A percentile compares a stretch with the other conserved stretches of the same genome.
phyloP scores from a whole-genome alignment of 2,888 invertebrate genomes.

The Orchesellides sinensis region DNA sequence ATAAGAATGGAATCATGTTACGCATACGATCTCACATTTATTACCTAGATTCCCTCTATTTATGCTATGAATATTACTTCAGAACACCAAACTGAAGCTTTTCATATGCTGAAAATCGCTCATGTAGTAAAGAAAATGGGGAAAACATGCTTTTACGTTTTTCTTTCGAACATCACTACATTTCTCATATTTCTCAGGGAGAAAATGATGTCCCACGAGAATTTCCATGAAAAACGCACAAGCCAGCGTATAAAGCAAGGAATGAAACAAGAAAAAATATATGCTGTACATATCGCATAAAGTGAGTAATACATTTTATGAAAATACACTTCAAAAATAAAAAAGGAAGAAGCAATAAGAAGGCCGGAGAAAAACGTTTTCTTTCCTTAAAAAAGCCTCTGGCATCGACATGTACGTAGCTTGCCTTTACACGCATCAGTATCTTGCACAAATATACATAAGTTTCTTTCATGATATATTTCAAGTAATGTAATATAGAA shows the following conservation, averaged over 20 bases:
- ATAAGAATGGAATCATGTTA: too few relatives aligned
- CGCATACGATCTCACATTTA: too few relatives aligned
- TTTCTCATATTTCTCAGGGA: constrained; percentile 34
- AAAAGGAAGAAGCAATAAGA: constrained; percentile 8
- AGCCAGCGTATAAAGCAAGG: neutral
- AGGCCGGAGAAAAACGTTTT: neutral
- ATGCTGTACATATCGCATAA: neutral
- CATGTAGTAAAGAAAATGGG: constrained; percentile 46
- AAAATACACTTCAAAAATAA: constrained; percentile 1
- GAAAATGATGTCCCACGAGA: constrained; percentile 40
- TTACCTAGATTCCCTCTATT: too few relatives aligned
- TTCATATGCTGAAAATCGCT: too few relatives aligned
- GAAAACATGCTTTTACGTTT: constrained; percentile 35
- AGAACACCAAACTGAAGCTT: too few relatives aligned
- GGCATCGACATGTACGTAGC: neutral
- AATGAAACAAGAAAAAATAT: neutral
- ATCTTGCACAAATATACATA: too few relatives aligned
- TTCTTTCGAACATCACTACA: constrained; percentile 33
- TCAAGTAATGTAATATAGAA: neutral
- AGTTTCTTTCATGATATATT: neutral
- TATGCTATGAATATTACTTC: neutral
- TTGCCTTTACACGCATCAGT: neutral
- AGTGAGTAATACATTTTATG: neutral
- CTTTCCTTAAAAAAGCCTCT: neutral
- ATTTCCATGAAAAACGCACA: constrained; percentile 25